Evolutionary conservation across 1,140 invertebrate genomes (phyloP).

Genomic region (Magallana angulata): DNA sequence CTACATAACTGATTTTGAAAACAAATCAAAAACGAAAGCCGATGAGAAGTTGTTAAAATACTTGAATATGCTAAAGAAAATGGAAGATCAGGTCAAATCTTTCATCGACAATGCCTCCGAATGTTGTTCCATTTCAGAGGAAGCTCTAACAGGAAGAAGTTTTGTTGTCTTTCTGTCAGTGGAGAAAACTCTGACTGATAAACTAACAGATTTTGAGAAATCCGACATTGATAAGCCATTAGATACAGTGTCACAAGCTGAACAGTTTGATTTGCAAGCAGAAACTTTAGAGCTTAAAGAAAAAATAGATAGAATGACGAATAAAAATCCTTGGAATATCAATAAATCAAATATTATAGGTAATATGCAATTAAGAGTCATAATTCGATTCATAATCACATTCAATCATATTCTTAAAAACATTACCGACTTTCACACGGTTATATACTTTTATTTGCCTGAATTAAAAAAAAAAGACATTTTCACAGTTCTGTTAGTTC

Average conservation of each 20-base stretch:
- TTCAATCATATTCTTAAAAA: not conserved
- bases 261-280: not conserved
- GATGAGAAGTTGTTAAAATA: not conserved
- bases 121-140: slow-evolving; percentile 10
- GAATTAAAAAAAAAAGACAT: not conserved
- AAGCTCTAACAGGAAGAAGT: not conserved
- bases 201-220: not conserved
- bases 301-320: not conserved
- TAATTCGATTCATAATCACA: not conserved
- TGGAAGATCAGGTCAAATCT: not conserved
- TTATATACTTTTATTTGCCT: not conserved
- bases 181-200: not conserved
- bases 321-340: not conserved
- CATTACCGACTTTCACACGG: not conserved
- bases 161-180: not conserved
- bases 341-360: not conserved
- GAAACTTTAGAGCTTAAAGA: not conserved
- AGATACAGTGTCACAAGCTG: not conserved
- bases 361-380: not conserved
- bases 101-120: not conserved
- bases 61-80: not conserved
- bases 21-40: not conserved
- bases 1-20: not conserved
- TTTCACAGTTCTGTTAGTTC: not conserved
- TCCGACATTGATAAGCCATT: not conserved